These are phyloP conservation scores for Cephalopterus ornatus DNA, from an alignment of 2,113 vertebrate species.

Conservation along the genomic window DNA sequence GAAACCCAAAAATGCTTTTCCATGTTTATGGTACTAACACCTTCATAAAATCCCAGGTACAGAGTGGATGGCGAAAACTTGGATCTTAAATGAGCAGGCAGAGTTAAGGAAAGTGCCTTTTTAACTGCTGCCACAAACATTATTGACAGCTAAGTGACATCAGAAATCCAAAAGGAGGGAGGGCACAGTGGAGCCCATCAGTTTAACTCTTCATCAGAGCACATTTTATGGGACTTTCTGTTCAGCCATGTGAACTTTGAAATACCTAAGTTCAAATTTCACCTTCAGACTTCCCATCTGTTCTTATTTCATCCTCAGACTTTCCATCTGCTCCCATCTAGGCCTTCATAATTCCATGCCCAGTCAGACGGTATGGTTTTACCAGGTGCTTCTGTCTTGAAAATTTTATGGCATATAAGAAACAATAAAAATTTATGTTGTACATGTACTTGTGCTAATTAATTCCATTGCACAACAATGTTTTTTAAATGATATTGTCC, in stretches of 20 bases:
- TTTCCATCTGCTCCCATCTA: slow-evolving; percentile 70
- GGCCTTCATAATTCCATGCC: slow-evolving; percentile 53
- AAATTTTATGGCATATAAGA: slow-evolving; percentile 65
- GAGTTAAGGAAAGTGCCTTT: background rate
- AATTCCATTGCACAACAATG: slow-evolving; percentile 58
- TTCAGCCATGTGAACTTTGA: slow-evolving; percentile 55
- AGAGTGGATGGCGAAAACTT: background rate
- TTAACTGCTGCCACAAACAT: background rate
- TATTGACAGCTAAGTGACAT: background rate
- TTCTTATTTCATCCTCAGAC: slow-evolving; percentile 67
- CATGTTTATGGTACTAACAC: background rate
- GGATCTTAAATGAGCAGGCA: background rate
- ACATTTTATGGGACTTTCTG: slow-evolving; percentile 11
- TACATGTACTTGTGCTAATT: slow-evolving; percentile 59
- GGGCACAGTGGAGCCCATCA: background rate
- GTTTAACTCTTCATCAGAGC: slow-evolving; percentile 50
- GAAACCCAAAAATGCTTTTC: slow-evolving; percentile 25
- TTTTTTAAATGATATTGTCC: slow-evolving; percentile 57
- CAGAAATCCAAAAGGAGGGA: background rate
- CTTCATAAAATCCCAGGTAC: background rate
- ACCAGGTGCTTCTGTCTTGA: slow-evolving; percentile 68
- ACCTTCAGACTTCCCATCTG: slow-evolving; percentile 69
- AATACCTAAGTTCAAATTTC: slow-evolving; percentile 68
- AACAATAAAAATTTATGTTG: slow-evolving; percentile 64
- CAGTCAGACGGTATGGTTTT: slow-evolving; percentile 43